A percentile compares a stretch with the other conserved stretches of the same genome.
These are phyloP conservation scores for Synergus umbraculus DNA, from an alignment of 2,888 invertebrate genomes.

Conservation along the genomic window DNA sequence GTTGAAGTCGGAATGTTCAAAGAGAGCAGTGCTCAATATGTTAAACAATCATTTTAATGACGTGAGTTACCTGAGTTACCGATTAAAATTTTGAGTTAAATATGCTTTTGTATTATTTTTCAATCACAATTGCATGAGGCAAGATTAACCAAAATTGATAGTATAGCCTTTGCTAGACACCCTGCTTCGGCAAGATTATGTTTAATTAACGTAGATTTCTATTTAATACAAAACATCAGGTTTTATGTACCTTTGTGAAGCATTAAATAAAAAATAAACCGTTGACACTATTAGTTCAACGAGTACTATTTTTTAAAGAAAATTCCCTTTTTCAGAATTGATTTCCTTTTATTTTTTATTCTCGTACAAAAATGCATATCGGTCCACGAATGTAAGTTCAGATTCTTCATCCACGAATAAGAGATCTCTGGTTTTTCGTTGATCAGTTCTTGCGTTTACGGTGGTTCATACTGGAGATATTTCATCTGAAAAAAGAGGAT, in stretches of 20 bases:
- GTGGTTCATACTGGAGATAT: conserved; percentile 9
- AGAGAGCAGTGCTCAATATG: not conserved
- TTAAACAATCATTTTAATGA: not conserved
- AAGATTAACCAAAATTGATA: not conserved
- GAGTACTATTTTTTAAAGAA: not conserved
- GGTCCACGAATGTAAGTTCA: not conserved
- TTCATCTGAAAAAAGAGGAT: conserved; percentile 27
- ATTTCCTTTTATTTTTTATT: not conserved
- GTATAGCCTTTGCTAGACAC: conserved; percentile 22
- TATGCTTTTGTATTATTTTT: conserved; percentile 20
- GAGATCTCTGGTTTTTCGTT: not conserved
- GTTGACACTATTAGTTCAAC: not conserved
- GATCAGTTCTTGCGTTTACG: not conserved
- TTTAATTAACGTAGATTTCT: conserved; percentile 29
- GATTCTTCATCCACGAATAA: not conserved
- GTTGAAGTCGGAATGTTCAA: not conserved
- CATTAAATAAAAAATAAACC: conserved; percentile 13
- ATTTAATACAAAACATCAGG: conserved; percentile 19
- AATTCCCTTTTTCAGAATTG: not conserved
- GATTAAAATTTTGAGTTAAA: not conserved
- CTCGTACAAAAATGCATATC: not conserved
- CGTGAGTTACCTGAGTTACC: conserved; percentile 2
- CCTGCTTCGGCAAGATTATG: conserved; percentile 4
- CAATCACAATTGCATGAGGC: not conserved
- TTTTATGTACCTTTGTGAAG: conserved; percentile 15